Conservation (phyloP, 2,888 invertebrate genomes). For the Pheosia gnoma region DNA sequence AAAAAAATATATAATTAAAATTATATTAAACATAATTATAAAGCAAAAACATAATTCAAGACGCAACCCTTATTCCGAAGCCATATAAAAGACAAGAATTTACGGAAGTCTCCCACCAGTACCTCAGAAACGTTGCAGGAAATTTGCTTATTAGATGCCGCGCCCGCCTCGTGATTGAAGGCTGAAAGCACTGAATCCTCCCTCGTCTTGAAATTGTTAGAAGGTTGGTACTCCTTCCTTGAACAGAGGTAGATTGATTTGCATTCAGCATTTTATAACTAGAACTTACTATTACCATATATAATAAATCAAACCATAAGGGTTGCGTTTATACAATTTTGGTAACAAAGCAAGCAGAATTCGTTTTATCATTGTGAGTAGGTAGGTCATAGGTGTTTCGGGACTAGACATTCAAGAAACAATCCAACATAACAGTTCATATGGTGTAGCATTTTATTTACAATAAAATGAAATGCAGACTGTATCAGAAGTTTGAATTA, state of each 20-base stretch:
- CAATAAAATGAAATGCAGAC: too few relatives aligned
- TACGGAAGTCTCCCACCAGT: conserved; percentile 12
- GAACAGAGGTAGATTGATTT: background rate
- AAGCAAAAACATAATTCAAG: background rate
- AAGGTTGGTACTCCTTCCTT: conserved; percentile 15
- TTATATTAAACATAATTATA: background rate
- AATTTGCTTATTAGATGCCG: conserved; percentile 27
- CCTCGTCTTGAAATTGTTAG: conserved; percentile 31
- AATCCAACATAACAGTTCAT: too few relatives aligned
- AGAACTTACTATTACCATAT: background rate
- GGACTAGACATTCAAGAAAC: too few relatives aligned
- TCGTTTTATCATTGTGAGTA: too few relatives aligned
- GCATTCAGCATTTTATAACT: background rate
- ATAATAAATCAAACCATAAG: background rate
- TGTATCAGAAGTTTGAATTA: too few relatives aligned
- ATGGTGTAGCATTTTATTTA: too few relatives aligned
- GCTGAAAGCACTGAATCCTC: conserved; percentile 22
- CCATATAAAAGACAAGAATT: conserved; percentile 10
- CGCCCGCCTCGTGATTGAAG: conserved; percentile 20
- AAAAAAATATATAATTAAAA: too few relatives aligned
- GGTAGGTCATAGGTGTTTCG: too few relatives aligned
- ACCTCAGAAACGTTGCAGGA: conserved; percentile 9
- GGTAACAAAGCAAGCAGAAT: too few relatives aligned
- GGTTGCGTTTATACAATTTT: too few relatives aligned
- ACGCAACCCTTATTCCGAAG: background rate